phyloP scores from a whole-genome alignment of 2,797 vertebrate genomes.

The Lutra lutra region DNA sequence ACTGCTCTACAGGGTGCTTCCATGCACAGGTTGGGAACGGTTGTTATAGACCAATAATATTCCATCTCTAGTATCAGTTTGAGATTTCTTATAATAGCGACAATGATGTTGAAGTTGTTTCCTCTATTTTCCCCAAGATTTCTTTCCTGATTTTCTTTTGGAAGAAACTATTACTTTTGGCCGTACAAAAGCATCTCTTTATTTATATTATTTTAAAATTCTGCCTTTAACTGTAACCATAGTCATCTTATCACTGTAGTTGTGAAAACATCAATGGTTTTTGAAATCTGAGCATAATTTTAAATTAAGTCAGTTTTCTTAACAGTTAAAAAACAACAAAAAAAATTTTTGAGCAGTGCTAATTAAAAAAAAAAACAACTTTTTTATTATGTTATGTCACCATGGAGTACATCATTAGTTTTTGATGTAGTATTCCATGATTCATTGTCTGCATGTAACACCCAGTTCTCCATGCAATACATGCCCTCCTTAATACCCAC shows the following conservation, averaged over 20 bases:
- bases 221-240: neutral
- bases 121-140: neutral
- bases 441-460: too few relatives aligned
- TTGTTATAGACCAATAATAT: neutral
- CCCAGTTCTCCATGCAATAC: too few relatives aligned
- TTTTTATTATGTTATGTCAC: too few relatives aligned
- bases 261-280: neutral
- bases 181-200: neutral
- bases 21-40: neutral
- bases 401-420: too few relatives aligned
- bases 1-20: neutral
- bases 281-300: neutral
- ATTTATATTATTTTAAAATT: neutral
- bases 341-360: too few relatives aligned
- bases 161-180: neutral
- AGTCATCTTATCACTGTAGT: neutral
- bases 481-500: too few relatives aligned
- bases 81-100: neutral
- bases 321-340: neutral
- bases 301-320: neutral
- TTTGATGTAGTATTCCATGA: too few relatives aligned
- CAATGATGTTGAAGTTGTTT: neutral
- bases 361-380: too few relatives aligned
- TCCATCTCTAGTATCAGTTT: neutral
- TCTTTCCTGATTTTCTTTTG: slow-evolving; percentile 1